phyloP scores from a whole-genome alignment of 2,797 vertebrate species.

The Neopelma chrysocephalum region DNA sequence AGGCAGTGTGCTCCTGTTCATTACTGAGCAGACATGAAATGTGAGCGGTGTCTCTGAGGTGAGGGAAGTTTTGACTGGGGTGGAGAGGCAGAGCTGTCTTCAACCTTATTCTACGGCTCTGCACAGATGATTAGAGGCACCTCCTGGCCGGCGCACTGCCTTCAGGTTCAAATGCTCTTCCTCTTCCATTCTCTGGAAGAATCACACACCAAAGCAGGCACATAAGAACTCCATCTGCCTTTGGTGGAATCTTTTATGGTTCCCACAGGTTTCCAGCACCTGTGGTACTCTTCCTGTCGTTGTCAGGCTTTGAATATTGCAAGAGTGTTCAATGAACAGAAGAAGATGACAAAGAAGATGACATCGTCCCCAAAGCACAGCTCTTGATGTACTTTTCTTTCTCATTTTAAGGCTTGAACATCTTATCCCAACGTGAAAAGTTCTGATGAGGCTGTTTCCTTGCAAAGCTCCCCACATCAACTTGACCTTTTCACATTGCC shows the following conservation, averaged over 20 bases:
- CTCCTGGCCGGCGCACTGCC: neutral
- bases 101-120: neutral
- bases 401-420: conserved; percentile 8
- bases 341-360: neutral
- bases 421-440: conserved; percentile 21
- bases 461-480: conserved; percentile 49
- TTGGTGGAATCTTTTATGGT: neutral
- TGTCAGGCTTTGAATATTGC: neutral
- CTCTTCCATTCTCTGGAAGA: neutral
- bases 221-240: neutral
- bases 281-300: neutral
- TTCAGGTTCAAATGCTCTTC: neutral
- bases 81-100: neutral
- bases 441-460: conserved; percentile 34
- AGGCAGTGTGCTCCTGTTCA: fast-evolving
- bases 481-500: conserved; percentile 64
- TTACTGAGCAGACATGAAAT: neutral
- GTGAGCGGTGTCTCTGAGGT: neutral
- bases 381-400: neutral
- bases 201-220: neutral
- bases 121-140: neutral
- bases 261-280: neutral
- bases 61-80: neutral
- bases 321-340: neutral
- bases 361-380: conserved; percentile 1